phyloP scores from a whole-genome alignment of 2,888 invertebrate species.

The Cecidostiba fungosa region DNA sequence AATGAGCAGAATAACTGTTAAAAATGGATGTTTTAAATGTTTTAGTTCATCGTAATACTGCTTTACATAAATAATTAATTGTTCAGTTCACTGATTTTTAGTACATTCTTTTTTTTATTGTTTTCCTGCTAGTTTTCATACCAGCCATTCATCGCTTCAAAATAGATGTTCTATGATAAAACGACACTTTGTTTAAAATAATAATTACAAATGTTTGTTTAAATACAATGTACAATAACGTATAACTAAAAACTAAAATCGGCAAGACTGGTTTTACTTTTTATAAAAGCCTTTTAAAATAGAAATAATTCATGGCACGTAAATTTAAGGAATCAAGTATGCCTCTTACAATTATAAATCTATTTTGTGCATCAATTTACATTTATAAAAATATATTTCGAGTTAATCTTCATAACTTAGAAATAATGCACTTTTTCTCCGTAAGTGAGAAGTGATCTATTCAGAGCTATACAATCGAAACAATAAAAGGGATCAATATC shows the following conservation, averaged over 20 bases:
- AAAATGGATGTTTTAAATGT: slow-evolving; percentile 15
- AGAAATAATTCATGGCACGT: slow-evolving; percentile 63
- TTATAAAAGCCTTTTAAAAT: slow-evolving; percentile 48
- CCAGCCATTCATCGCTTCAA: slow-evolving; percentile 39
- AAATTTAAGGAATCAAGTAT: slow-evolving; percentile 54
- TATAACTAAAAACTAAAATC: slow-evolving; percentile 56
- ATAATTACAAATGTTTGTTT: slow-evolving; percentile 58
- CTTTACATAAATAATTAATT: slow-evolving; percentile 54
- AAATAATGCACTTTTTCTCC: slow-evolving; percentile 52
- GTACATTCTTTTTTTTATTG: neutral
- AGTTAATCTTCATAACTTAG: slow-evolving; percentile 54
- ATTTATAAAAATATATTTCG: slow-evolving; percentile 61
- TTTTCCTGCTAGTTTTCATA: slow-evolving; percentile 32
- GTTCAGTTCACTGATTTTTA: slow-evolving; percentile 21
- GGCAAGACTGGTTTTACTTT: slow-evolving; percentile 57
- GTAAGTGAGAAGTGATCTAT: slow-evolving; percentile 39
- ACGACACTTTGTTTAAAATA: slow-evolving; percentile 37
- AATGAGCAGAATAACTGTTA: slow-evolving; percentile 20
- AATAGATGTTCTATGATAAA: slow-evolving; percentile 50
- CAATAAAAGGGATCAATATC: slow-evolving; percentile 32
- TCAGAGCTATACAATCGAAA: slow-evolving; percentile 28
- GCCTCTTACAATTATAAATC: slow-evolving; percentile 52
- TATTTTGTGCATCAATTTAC: slow-evolving; percentile 60
- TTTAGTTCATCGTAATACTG: slow-evolving; percentile 45
- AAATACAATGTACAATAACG: slow-evolving; percentile 59